Base-by-base conservation (phyloP, 2,888 invertebrate species). In the Leuctra nigra region DNA sequence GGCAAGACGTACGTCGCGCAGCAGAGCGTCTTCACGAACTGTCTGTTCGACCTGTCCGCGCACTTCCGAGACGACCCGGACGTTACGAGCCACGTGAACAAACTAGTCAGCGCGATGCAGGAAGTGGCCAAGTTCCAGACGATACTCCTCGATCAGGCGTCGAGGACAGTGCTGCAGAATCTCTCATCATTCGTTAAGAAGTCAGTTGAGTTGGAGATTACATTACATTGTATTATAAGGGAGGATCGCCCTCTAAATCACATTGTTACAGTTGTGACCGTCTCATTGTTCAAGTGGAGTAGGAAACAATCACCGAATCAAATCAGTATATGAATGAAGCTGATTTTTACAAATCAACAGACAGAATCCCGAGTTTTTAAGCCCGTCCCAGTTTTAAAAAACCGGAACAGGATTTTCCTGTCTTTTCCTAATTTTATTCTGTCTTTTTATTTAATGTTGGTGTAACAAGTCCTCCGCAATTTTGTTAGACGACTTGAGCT, bases 91-190 rank as follows among this genome's bases (percentile, higher is more conserved):
- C 85, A 87, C 35, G 75, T 95, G 52, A 85, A 83, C 64, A 86
- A 86, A 72, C 77, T 89, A 63, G 86, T 87, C 62, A 82, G 88
- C 68, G 83, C 86, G 54, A 77, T 94, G 57, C 83, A 91, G 74
- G 95, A 96, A 76, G 91, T 95, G 85, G 88, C 91, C 71, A 95
- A 94, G 71, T 94, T 90, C 70, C 91, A 95, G 68, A 86, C 89
- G 39, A 93, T 90, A 63, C 75, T 95, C 23, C 75, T 95, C 67
- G 95, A 96, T 72, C 95, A 95, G 74, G 92, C 93, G 4, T 89
- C 91, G 56, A 80, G 93, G 67, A 92, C 93, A 61, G 86, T 96
- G 61, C 77, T 90, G 46, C 92, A 91, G 76, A 94, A 93, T 79
- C 81, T 96, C 68, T 85, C 82, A 63, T 84, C 86, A 63, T 95